Base-by-base conservation (phyloP, 2,888 invertebrate species). In the Leucophenga maculata region DNA sequence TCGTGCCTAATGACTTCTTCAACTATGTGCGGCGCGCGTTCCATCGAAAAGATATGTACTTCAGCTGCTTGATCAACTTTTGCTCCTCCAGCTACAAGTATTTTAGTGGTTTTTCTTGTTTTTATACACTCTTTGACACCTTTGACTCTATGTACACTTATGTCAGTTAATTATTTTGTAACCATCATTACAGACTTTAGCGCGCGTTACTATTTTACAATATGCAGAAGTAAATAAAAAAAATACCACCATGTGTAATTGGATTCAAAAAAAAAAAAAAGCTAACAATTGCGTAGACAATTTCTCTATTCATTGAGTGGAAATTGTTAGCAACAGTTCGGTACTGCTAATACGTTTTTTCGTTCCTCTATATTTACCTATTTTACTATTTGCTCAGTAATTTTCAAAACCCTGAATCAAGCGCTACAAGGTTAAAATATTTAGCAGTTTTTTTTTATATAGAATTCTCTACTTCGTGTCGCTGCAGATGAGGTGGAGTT, bases 241-340 rank as follows among this genome's bases (percentile, higher is more conserved):
- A 64, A 46, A 64, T 6, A 71, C 78, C 70, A 55, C 64, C 74
- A 65, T 72, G 74, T 70, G 65, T 54, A 68, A 67, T 74, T 71
- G 60, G 68, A 68, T 69, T 67, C 59, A 54, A 22, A 68, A 46
- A 57, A 67, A 75, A 48, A 59, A 66, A 26, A 54, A 39, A 55
- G 22, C 62, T 72, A 66, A 80, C 82, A 80, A 80, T 83, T 80
- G 83, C 76, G 74, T 68, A 81, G 16, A 31, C 77, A 83, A 80
- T 83, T 80, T 80, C 83, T 83, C 80, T 80, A 80, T 80, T 80
- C 80, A 80, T 82, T 80, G 80, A 82, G 80, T 80, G 80, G 80
- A 80, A 80, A 80, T 80, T 83, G 83, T 83, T 71, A 72, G 62
- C n/a, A 6, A 6, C 14, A 48, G 20, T 46, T 75, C 52, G 55